Base-by-base conservation (phyloP, 2,113 vertebrate genomes). In the Pterocles gutturalis region DNA sequence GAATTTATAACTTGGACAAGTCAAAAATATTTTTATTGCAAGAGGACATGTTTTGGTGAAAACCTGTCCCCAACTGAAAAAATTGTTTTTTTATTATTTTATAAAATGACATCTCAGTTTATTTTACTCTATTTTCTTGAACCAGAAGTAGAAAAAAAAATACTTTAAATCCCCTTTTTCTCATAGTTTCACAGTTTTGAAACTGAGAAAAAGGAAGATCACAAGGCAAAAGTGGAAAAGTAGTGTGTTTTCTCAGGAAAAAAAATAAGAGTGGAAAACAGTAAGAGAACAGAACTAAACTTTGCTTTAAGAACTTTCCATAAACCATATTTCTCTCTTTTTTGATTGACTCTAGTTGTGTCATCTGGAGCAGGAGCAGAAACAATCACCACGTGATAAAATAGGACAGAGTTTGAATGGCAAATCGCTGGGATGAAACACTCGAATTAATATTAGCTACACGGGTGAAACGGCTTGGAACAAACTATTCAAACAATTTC, bases 401-500 rank as follows among this genome's bases (percentile, higher is more conserved):
- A 66, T 55, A 78, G 43, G 64, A 90, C 51, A 81, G 8, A 86
- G 36, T 65, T 60, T 91, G 71, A 92, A 87, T 90, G 38, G 76
- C 58, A 95, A 94, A 86, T 66, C 64, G 77, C 48, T 92, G 55
- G 43, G 18, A 73, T 73, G 79, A 94, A 94, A 93, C 49, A 48
- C 71, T 92, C 75, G 69, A 90, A 97, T 96, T 94, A 96, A 90
- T 96, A 96, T 93, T 92, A 94, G 60, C 55, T 93, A 94, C 90
- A 87, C 64, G 33, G 88, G 83, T 87, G 88, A 97, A 96, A 96
- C 84, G 67, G 53, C 38, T 89, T 95, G 79, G 91, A 96, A 93
- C 82, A 96, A 96, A 84, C 79, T 87, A 94, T 90, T 96, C 81
- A 96, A 97, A 94, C 41, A 83, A 87, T 92, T 96, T 93, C 64